Conservation (phyloP, 1,140 invertebrate species). For the Drosophila arawakana region DNA sequence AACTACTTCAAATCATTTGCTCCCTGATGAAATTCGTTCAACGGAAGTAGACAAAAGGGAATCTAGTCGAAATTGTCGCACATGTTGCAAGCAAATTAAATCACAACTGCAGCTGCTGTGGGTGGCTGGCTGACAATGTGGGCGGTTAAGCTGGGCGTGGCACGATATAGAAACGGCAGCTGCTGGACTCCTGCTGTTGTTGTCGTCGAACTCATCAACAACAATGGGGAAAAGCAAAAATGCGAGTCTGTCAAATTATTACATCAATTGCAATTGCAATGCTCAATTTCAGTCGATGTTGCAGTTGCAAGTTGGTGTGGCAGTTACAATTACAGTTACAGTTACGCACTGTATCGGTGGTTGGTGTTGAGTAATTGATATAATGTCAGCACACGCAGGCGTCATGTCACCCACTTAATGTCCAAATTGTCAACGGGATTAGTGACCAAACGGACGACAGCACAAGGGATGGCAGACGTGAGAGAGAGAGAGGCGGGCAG, state of each 20-base stretch:
- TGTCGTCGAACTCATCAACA: constrained; percentile 42
- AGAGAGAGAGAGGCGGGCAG: not conserved
- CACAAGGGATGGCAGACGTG: no score
- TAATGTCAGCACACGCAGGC: constrained; percentile 58
- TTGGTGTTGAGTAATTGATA: constrained; percentile 77
- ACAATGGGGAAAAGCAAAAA: constrained; percentile 57
- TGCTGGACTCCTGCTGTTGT: constrained; percentile 46
- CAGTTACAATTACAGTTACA: constrained; percentile 6
- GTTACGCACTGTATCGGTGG: constrained; percentile 31
- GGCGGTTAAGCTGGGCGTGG: constrained; percentile 45
- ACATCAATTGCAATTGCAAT: constrained; percentile 82
- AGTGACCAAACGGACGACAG: constrained; percentile 23
- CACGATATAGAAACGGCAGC: constrained; percentile 35
- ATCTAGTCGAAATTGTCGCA: constrained; percentile 50
- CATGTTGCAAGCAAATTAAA: constrained; percentile 73
- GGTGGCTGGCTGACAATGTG: constrained; percentile 8
- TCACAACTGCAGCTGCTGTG: constrained; percentile 31
- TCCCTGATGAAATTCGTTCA: constrained; percentile 1
- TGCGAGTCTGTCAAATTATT: constrained; percentile 75
- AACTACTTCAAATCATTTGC: constrained; percentile 46
- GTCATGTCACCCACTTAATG: constrained; percentile 70
- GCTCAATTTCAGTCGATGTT: constrained; percentile 62
- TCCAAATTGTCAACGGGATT: constrained; percentile 74
- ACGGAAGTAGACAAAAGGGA: not conserved
- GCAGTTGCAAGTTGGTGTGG: not conserved